Percentiles rank a stretch among this genome's conserved stretches.
Conservation (phyloP, 1,140 invertebrate species). For the Dolichoris vasculosae region DNA sequence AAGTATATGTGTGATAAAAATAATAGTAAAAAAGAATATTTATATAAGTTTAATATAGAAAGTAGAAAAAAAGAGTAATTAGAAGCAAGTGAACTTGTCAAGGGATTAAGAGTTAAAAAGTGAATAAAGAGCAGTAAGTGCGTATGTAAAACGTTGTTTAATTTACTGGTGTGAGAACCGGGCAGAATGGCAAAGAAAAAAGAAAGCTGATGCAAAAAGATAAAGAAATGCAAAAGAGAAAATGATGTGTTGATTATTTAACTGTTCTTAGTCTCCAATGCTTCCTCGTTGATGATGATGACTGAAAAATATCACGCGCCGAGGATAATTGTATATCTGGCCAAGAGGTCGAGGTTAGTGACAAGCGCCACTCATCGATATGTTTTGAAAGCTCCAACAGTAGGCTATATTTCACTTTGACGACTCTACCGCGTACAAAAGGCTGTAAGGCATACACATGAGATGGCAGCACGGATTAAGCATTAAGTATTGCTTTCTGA, state of each 20-base stretch:
- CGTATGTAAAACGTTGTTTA: background rate
- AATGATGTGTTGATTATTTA: constrained; percentile 41
- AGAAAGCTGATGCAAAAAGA: background rate
- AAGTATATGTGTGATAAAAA: background rate
- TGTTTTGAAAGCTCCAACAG: background rate
- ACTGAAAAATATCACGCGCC: background rate
- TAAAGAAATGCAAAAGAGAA: background rate
- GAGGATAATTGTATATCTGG: background rate
- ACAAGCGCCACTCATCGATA: constrained; percentile 25
- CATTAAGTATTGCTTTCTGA: background rate
- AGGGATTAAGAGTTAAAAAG: background rate
- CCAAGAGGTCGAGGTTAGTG: constrained; percentile 34
- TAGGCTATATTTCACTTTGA: background rate
- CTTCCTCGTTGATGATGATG: background rate
- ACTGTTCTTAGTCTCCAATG: background rate
- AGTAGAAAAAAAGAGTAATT: background rate
- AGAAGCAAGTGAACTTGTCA: background rate
- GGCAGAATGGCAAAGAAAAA: background rate
- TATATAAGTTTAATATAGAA: background rate
- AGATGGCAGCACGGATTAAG: background rate
- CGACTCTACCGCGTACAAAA: background rate
- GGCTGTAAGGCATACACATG: background rate
- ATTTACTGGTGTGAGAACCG: background rate
- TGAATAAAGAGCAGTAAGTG: constrained; percentile 35
- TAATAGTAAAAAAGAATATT: background rate